Base-by-base conservation (phyloP, 2,797 vertebrate species). In the Momotus momota region DNA sequence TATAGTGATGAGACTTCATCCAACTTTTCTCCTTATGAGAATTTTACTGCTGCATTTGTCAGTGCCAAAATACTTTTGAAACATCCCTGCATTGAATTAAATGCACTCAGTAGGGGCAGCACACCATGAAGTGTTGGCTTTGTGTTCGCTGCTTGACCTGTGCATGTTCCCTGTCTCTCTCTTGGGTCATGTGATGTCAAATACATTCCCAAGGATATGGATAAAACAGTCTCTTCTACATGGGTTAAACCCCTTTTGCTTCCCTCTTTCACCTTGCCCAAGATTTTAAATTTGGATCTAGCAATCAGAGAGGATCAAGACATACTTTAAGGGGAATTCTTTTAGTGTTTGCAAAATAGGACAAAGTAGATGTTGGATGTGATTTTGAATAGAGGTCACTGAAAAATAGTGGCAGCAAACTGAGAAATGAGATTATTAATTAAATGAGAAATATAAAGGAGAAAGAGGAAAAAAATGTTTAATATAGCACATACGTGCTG, bases 361-460 rank as follows among this genome's bases (percentile, higher is more conserved):
- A 40, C 35, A 72, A 90, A 75, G 49, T 43, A 86, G 31, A 40
- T 57, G 41, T 25, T 27, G 33, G 31, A 71, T 73, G 27, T 65
- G n/a, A 61, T 77, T 94, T 75, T 73, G 19, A 84, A 66, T 31
- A 79, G 29, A 75, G 9, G 21, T 48, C 7, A 72, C 23, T 73
- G 67, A 87, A 88, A 93, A 86, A 64, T 11, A 57, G 33, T 73
- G 48, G 14, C 41, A 91, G 26, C 0, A 14, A 93, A 83, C 7
- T 14, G 71, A 95, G 67, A 86, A 88, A 88, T 93, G 11, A 81
- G 17, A 75, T 70, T 88, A 71, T 60, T 91, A 91, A 70, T 89
- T 60, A 79, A 93, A 65, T 8, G 10, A 96, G 45, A 88, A 73
- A 80, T 41, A 23, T 31, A 31, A 90, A 77, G 16, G 14, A 69